Base-by-base conservation (phyloP, 2,113 vertebrate species). In the Macheiramphus alcinus region DNA sequence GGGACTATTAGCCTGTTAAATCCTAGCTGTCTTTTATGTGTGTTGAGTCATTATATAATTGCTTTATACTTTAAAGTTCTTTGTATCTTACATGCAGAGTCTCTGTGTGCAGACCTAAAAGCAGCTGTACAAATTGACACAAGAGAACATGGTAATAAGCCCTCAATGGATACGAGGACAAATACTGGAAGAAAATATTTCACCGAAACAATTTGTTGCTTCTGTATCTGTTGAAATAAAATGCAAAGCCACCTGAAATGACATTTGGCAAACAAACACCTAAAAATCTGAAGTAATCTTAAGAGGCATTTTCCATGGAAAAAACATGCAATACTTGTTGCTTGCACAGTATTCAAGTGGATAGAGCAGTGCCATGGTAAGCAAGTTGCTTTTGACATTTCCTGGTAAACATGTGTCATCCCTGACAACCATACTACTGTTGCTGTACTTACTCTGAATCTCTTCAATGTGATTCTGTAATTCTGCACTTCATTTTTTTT, bases 201-300 rank as follows among this genome's bases (percentile, higher is more conserved):
- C n/a, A 40, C 18, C 0, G 0, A 52, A 81, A 56, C 31, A 61
- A 17, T 43, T 67, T 59, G 12, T 68, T 0, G 0, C 13, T 85
- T 15, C 17, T 50, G 0, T 79, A 23, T 65, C 11, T 86, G 10
- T 66, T 52, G 27, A 91, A 93, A 66, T 27, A 48, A 91, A 89
- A 80, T 36, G 18, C 36, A 86, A 83, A 86, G 45, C 18, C 72
- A 52, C 20, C 18, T 43, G 13, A 76, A 94, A 73, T 27, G 4
- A 21, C 34, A 31, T 86, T 56, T 73, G 16, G 4, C 7, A 62
- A 88, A 38, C 21, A 72, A 86, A 23, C 18, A 34, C 53, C 50
- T 83, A 38, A 59, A 82, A 82, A 61, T 29, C 26, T 88, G 50
- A 78, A 87, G 27, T 66, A 79, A 58, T 31, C 23, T 73, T 84